Conservation (phyloP, 1,140 invertebrate species). For the Muscidifurax raptorellus region DNA sequence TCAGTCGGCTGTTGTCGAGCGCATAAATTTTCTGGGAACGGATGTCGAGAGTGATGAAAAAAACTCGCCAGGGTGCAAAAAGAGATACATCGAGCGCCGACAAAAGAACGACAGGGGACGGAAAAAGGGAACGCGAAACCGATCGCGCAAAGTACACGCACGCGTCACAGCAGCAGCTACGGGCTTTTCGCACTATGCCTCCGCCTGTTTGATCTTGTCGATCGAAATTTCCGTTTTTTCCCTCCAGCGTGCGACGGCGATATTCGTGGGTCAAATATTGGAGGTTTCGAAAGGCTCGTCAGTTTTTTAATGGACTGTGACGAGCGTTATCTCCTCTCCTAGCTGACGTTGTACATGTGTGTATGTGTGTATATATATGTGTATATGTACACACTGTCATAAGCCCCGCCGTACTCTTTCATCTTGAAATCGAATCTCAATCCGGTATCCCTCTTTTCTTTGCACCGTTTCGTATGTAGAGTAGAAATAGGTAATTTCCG, state of each 20-base stretch:
- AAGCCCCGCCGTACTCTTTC: too few relatives aligned
- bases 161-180: not conserved
- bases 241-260: too few relatives aligned
- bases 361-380: too few relatives aligned
- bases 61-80: not conserved
- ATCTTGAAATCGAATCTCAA: too few relatives aligned
- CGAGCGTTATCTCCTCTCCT: not conserved
- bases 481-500: too few relatives aligned
- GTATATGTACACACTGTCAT: too few relatives aligned
- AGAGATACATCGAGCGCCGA: not conserved
- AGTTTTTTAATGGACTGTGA: not conserved
- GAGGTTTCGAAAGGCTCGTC: not conserved
- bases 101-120: too few relatives aligned
- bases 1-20: not conserved
- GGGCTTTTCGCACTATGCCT: too few relatives aligned
- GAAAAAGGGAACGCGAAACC: not conserved
- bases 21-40: not conserved
- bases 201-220: not conserved
- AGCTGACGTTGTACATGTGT: too few relatives aligned
- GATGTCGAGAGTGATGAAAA: too few relatives aligned
- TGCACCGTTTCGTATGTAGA: too few relatives aligned
- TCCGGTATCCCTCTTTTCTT: too few relatives aligned
- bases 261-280: not conserved
- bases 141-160: slow-evolving; percentile 1
- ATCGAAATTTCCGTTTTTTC: not conserved